phyloP scores from a whole-genome alignment of 2,113 vertebrate genomes.

The Paramormyrops kingsleyae region DNA sequence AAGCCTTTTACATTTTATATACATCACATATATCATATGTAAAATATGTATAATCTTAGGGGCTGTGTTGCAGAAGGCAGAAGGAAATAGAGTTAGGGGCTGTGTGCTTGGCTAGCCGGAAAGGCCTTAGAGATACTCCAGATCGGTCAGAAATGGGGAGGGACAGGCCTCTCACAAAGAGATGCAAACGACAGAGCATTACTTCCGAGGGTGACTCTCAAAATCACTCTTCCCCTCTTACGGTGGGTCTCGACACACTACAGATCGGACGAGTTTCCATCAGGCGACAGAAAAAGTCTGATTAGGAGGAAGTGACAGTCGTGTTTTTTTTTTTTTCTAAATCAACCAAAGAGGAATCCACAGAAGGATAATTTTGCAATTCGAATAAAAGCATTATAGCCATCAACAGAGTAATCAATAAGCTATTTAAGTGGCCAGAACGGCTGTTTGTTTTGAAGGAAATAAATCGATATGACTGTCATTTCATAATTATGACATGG shows the following conservation, averaged over 20 bases:
- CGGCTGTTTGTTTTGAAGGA: slow-evolving; percentile 45
- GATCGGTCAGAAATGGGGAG: neutral
- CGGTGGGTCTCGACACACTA: neutral
- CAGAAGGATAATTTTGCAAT: slow-evolving; percentile 17
- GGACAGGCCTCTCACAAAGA: neutral
- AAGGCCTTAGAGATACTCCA: neutral
- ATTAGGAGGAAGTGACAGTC: neutral
- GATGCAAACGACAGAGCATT: neutral
- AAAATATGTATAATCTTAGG: neutral
- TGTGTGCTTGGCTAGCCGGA: neutral
- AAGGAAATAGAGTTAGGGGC: neutral
- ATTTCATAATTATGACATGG: slow-evolving; percentile 37
- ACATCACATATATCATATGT: neutral
- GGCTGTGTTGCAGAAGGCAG: neutral
- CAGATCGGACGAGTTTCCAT: neutral
- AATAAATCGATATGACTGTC: slow-evolving; percentile 39
- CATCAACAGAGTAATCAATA: slow-evolving; percentile 44
- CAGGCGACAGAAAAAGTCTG: neutral
- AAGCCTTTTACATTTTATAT: neutral
- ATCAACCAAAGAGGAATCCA: neutral
- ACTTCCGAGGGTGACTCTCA: neutral
- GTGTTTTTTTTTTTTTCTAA: neutral
- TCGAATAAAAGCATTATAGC: slow-evolving; percentile 26
- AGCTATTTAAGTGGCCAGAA: slow-evolving; percentile 43
- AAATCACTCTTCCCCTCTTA: neutral